Base-by-base conservation (phyloP, 53 echinoderm and acorn worm species). In the Astropecten irregularis region DNA sequence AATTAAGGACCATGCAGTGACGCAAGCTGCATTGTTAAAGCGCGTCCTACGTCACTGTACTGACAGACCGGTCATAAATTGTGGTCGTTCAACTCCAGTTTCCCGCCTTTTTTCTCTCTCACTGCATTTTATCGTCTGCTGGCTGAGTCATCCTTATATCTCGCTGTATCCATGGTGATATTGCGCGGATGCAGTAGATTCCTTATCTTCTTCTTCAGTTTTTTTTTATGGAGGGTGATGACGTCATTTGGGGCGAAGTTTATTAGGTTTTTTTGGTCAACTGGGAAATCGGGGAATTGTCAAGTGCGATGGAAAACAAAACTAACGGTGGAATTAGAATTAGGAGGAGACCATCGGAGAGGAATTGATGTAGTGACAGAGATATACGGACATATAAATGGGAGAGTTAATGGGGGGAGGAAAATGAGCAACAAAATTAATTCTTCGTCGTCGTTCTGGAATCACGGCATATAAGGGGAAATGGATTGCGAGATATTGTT, bases 51-150 rank as follows among this genome's bases (percentile, higher is more conserved):
- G 76, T 76, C 76, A 76, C 39, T 21, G 16, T 25, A n/a, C n/a
- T n/a, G n/a, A n/a, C 29, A 57, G 76, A 76, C 76, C 76, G 76
- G 76, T 76, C 76, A 76, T 76, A 46, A n/a, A n/a, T 76, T 76
- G 26, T 76, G 76, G 53, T 51, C 30, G 50, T n/a, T n/a, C n/a
- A n/a, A n/a, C 20, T 33, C 52, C 51, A 26, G 9, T 50, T 51
- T 71, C 53, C 52, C 53, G 51, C 54, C 2, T 21, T 66, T 66
- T 51, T 52, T 15, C 16, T 69, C 28, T 15, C 13, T 42, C 64
- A 32, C n/a, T 40, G 23, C 23, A 16, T 25, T 32, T 38, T 22
- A 22, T 73, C 54, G 55, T 57, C 57, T 28, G 74, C 39, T 74
- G 32, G 57, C 74, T 58, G 55, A 58, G 57, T 39, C 74, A 55